A percentile compares a stretch with the other conserved stretches of the same genome.
phyloP scores from a whole-genome alignment of 1,140 invertebrate species.

The Anoplophora glabripennis region DNA sequence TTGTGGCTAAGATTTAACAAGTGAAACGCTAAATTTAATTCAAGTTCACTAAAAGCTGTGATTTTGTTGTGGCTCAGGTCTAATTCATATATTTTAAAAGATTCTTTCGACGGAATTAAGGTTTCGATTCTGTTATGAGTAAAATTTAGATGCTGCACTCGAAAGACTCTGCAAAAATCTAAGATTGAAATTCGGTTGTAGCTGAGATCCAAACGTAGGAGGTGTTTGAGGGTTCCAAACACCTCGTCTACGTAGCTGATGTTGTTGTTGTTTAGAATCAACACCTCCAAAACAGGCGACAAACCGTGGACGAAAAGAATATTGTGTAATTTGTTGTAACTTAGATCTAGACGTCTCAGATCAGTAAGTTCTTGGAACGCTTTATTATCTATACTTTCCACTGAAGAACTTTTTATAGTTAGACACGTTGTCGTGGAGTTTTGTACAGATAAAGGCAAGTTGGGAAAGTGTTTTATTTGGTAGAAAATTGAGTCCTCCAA shows the following conservation, averaged over 20 bases:
- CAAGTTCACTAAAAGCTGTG: no score
- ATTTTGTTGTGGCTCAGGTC: no score
- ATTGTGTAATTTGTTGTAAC: not conserved
- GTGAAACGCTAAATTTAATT: no score
- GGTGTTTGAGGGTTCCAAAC: not conserved
- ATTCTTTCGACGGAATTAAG: no score
- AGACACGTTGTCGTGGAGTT: no score
- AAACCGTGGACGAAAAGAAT: not conserved
- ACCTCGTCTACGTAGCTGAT: not conserved
- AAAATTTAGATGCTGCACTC: no score
- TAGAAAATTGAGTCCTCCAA: no score
- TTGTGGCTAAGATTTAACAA: no score
- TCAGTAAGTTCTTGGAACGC: not conserved
- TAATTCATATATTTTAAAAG: no score
- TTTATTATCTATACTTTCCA: not conserved
- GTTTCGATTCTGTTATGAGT: no score
- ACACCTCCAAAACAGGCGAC: not conserved
- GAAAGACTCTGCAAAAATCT: not conserved
- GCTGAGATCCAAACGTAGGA: not conserved
- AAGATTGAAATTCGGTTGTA: conserved; percentile 3
- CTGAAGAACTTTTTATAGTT: not conserved
- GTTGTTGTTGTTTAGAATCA: conserved; percentile 2
- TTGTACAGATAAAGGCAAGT: no score
- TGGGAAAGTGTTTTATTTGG: no score
- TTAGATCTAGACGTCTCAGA: conserved; percentile 2